Evolutionary conservation across 2,888 invertebrate species (phyloP), one percentile per base, ranked within the genome.

Genomic region (Mythimna albipuncta): DNA sequence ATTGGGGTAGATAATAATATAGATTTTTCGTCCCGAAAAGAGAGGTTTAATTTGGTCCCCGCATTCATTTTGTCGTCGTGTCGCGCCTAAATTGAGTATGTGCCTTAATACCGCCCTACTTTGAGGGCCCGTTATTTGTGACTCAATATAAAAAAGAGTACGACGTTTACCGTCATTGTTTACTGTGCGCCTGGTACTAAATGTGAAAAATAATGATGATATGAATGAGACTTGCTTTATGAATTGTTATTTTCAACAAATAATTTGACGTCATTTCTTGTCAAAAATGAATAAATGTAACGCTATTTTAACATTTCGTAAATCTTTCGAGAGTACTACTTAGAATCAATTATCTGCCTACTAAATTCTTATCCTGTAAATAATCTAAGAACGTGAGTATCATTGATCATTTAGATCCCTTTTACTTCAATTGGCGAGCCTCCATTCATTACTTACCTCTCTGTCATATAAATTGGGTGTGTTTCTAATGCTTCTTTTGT

Each of bases 41-140:
- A 68, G 69, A 41, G 78, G 59, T 71, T 82, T 79, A 82, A 78
- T 82, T 82, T 71, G 71, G 66, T 47, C 55, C 71, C 59, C 55
- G 47, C 71, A 82, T 79, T 79, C 65, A 79, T 79, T 82, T 70
- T 59, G 59, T 55, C 52, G 63, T 52, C 71, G 79, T 82, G 72
- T 77, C 44, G 79, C 64, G 55, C 66, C 79, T 57, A 82, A 82
- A 82, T 82, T 79, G 83, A 77, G 78, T 82, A 82, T 82, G 78
- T 78, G 63, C 78, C 62, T 44, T 70, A 70, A 82, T 77, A 69
- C 52, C 78, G 55, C 59, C 59, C 63, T 79, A 19, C 78, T 79
- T 79, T 77, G 78, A 78, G 72, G 19, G 54, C 78, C 35, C 66
- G 71, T 82, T 77, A 66, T 82, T 79, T 78, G 71, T 77, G 78